These are phyloP conservation scores for Heterodera carotae DNA, from an alignment of 1,140 invertebrate genomes.

Conservation along the genomic window DNA sequence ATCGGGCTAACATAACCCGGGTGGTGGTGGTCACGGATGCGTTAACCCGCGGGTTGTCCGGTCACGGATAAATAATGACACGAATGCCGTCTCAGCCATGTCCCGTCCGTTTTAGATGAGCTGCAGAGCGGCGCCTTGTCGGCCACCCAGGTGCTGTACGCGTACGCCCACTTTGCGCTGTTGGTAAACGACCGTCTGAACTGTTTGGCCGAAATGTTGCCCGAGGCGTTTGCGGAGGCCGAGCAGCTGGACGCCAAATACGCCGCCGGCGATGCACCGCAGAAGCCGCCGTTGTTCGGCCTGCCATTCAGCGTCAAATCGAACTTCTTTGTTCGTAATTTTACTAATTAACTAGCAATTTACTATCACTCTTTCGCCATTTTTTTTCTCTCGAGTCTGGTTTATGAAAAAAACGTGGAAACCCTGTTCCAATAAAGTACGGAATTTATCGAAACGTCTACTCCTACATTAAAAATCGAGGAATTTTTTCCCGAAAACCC, in stretches of 20 bases:
- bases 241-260: constrained; percentile 40
- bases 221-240: constrained; percentile 48
- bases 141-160: constrained; percentile 40
- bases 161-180: constrained; percentile 47
- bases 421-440: constrained; percentile 18
- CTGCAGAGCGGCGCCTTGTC: constrained; percentile 35
- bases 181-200: constrained; percentile 46
- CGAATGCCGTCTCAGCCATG: no score
- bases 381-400: no score
- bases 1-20: neutral
- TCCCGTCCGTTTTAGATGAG: constrained; percentile 50
- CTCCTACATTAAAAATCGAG: no score
- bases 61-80: no score
- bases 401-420: no score
- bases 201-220: constrained; percentile 43
- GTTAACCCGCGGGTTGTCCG: no score
- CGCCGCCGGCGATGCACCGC: neutral
- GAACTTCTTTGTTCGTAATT: constrained; percentile 58
- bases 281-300: constrained; percentile 61
- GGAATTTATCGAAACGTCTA: no score
- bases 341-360: no score
- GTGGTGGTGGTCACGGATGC: no score
- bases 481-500: no score
- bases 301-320: constrained; percentile 63
- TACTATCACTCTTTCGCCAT: neutral